Base-by-base conservation (phyloP, 1,140 invertebrate species). In the Odontomachus brunneus region DNA sequence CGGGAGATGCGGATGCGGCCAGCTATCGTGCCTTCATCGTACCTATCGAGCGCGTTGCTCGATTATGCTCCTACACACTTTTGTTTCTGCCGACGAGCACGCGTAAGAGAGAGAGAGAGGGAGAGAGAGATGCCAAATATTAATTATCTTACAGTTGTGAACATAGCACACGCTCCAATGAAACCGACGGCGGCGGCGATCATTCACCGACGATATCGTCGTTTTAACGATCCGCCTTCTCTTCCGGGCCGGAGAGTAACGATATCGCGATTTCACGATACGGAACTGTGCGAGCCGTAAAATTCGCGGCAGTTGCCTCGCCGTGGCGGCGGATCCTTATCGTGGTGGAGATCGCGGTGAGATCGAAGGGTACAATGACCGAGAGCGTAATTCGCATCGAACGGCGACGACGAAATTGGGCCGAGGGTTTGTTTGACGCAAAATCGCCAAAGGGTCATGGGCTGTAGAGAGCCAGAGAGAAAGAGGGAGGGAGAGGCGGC, bases 361-460 rank as follows among this genome's bases (percentile, higher is more conserved):
- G 60, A 80, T 80, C 44, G 75, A 80, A 22, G 65, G n/a, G 51
- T 65, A 80, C 75, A 29, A 80, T 57, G 75, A 78, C 75, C 75
- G 75, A 44, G 75, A 44, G 38, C 15, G 55, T 17, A 1, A 24
- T 15, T 29, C 67, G 11, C 12, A 0, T 11, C 22, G 19, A n/a
- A 57, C 73, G 59, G 26, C 44, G 60, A 67, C 19, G 75, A 11
- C 44, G 51, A 78, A 78, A 78, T 69, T 78, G 75, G 51, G 51
- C 7, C 44, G 53, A 15, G 15, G 29, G 49, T 65, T 48, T 69
- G 51, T 65, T 44, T 44, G 55, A 57, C n/a, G 33, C 22, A 69
- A 78, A 78, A 78, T n/a, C 51, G 26, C 22, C 26, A 53, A 44
- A 11, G 38, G 38, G 38, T 44, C 38, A 7, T 11, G 38, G 5